Evolutionary conservation across 2,888 invertebrate species (phyloP), one percentile per base, ranked within the genome.

Genomic region (Lottia scabra): DNA sequence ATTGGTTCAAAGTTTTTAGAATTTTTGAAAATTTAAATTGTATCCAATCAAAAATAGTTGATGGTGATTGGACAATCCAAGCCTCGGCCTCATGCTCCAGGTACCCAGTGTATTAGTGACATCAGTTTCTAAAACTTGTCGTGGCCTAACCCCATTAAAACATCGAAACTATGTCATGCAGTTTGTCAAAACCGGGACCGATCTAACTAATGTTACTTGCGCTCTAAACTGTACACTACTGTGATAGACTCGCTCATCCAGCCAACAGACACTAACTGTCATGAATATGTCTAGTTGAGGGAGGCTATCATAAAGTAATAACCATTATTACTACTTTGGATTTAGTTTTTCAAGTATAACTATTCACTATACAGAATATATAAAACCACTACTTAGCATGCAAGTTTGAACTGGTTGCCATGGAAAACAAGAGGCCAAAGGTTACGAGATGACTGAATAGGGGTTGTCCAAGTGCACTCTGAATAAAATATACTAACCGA

Each of bases 391-490:
- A 74, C 65, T 65, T 71, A 72, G 72, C 75, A 73, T 72, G 75
- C 75, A 75, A 67, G 75, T 69, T 69, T 63, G 70, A 71, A 70
- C 70, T 66, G 69, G 72, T 80, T 72, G 76, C 75, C 78, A 73
- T 74, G 74, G 75, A 77, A 68, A 77, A 79, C 76, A 73, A 70
- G 70, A 76, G 71, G 74, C 73, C 71, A 75, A 74, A 69, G 63
- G 48, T 43, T 45, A 69, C 45, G 23, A 65, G 43, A 74, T 71
- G 70, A 43, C 62, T 43, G 68, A 68, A 70, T 45, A 72, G 63
- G 68, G 67, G 66, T 45, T 56, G 65, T 48, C 48, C 67, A 64
- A 46, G 63, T 19, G 63, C 67, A 45, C 27, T 65, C 56, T 63
- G 65, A 19, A 23, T 27, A 44, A 23, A 10, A 64, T 23, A 48